A percentile compares a stretch with the other conserved stretches of the same genome.
Evolutionary conservation across 2,113 vertebrate genomes (phyloP).

Genomic region (Pseudolaguvia tuberculata): DNA sequence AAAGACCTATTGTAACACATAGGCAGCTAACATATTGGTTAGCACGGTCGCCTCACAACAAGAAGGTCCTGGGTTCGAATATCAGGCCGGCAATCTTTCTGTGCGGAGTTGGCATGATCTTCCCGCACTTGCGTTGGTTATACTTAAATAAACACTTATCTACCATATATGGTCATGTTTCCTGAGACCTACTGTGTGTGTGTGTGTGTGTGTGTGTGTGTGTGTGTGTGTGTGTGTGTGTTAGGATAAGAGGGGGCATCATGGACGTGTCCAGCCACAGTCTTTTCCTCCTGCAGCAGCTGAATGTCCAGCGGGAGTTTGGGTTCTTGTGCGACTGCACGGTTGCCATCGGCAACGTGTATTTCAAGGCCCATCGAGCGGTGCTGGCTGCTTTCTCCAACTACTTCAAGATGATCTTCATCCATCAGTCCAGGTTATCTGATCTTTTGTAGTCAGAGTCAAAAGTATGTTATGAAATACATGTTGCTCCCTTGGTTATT

Average conservation of each 20-base stretch:
- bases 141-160: too few species aligned
- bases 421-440: constrained; percentile 91
- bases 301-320: constrained; percentile 95
- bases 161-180: not conserved
- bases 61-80: too few species aligned
- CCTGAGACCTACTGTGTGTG: not conserved
- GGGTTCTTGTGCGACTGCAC: constrained; percentile 98
- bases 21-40: too few species aligned
- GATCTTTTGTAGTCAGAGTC: not conserved
- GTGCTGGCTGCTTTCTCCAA: constrained; percentile 96
- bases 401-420: constrained; percentile 99
- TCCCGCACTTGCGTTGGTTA: too few species aligned
- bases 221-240: constrained; percentile 35
- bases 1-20: too few species aligned
- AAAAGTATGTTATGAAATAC: not conserved
- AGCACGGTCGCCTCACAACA: too few species aligned
- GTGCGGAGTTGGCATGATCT: too few species aligned
- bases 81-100: too few species aligned
- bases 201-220: constrained; percentile 30
- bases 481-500: not conserved
- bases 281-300: constrained; percentile 91
- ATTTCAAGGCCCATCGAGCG: constrained; percentile 95
- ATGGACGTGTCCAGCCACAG: constrained; percentile 90
- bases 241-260: constrained; percentile 56
- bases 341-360: constrained; percentile 94